A percentile compares a stretch with the other conserved stretches of the same genome.
These are phyloP conservation scores for Bungarus multicinctus DNA, from an alignment of 2,113 vertebrate genomes.

Conservation along the genomic window DNA sequence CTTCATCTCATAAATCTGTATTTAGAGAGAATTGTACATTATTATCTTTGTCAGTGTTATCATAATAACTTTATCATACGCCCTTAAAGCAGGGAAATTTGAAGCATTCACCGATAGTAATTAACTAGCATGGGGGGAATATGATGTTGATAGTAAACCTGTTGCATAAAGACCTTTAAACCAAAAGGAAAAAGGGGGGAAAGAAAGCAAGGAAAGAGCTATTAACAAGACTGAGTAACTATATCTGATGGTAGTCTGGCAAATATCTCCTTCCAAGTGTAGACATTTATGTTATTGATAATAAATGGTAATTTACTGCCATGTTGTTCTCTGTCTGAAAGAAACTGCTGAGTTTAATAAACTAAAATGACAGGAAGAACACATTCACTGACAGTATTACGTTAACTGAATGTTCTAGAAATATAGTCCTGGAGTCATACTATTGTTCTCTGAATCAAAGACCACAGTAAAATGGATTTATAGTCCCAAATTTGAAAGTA, in stretches of 20 bases:
- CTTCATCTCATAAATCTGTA: neutral
- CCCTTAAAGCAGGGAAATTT: neutral
- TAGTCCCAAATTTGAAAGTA: neutral
- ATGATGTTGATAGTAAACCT: neutral
- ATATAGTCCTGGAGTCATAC: neutral
- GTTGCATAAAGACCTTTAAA: neutral
- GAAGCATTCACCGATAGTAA: neutral
- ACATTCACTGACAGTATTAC: neutral
- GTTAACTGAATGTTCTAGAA: too few species aligned
- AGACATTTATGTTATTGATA: neutral
- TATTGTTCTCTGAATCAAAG: neutral
- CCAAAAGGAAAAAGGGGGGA: neutral
- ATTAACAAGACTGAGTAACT: neutral
- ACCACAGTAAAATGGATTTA: neutral
- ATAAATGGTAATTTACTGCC: neutral
- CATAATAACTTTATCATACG: neutral
- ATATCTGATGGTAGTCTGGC: neutral
- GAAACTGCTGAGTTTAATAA: too few species aligned
- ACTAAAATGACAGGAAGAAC: neutral
- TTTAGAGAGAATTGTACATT: neutral
- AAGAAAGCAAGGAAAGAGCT: neutral
- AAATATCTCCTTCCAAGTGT: neutral
- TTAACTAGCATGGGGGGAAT: neutral
- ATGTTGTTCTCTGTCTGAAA: neutral
- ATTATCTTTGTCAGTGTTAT: neutral